These are phyloP conservation scores for Papio anubis DNA, from an alignment of 2,113 vertebrate genomes.

Conservation along the genomic window DNA sequence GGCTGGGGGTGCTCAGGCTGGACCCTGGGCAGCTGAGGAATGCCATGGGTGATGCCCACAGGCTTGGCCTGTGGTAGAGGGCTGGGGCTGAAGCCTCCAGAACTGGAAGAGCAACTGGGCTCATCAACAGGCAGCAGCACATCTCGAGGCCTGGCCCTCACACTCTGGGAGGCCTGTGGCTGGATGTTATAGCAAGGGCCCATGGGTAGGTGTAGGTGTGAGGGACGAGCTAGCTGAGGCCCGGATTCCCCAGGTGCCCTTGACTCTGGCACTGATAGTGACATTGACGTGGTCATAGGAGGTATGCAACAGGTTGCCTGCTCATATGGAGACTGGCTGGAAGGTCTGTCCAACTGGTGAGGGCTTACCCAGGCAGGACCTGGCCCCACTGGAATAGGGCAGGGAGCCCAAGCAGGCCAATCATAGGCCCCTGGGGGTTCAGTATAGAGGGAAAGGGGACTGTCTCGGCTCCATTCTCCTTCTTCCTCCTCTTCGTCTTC, in stretches of 20 bases:
- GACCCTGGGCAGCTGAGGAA: constrained; percentile 76
- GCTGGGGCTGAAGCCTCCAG: constrained; percentile 74
- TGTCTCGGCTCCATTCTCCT: constrained; percentile 68
- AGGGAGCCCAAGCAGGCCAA: constrained; percentile 65
- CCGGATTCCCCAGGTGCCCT: constrained; percentile 63
- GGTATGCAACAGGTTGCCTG: constrained; percentile 62
- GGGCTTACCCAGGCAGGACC: constrained; percentile 44
- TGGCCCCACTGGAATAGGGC: constrained; percentile 35
- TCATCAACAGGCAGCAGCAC: constrained; percentile 77
- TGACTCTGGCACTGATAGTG: constrained; percentile 47
- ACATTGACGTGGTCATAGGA: constrained; percentile 2
- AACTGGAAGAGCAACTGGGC: constrained; percentile 66
- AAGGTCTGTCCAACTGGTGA: constrained; percentile 56
- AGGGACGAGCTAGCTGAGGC: constrained; percentile 81
- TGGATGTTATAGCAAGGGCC: constrained; percentile 80
- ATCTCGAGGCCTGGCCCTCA: constrained; percentile 67
- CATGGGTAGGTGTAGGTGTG: constrained; percentile 81
- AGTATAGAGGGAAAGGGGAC: constrained; percentile 74
- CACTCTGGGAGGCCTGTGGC: constrained; percentile 67
- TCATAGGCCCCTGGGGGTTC: constrained; percentile 69
- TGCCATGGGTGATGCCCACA: constrained; percentile 81
- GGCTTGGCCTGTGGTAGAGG: constrained; percentile 80
- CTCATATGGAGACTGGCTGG: background rate
- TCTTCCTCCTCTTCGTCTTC: constrained; percentile 64
- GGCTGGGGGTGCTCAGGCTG: constrained; percentile 28